Conservation (phyloP, 2,797 vertebrate genomes). For the Tolypeutes matacus region DNA sequence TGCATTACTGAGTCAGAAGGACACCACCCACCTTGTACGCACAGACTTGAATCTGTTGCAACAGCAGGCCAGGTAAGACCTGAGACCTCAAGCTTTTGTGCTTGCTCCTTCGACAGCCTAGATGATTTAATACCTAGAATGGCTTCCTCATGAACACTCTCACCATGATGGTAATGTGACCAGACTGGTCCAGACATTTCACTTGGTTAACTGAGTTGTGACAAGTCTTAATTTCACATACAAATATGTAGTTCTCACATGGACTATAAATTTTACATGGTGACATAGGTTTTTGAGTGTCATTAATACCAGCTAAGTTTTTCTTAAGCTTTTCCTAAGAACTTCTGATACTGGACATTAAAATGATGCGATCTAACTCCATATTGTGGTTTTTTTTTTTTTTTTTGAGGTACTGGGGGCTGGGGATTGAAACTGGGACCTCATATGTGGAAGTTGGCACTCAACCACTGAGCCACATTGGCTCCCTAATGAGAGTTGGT, state of each 20-base stretch:
- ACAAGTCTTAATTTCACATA: slow-evolving; percentile 42
- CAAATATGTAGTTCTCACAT: not conserved
- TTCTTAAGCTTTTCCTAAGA: slow-evolving; percentile 8
- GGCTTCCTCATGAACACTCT: not conserved
- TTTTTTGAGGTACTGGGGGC: no score
- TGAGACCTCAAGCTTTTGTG: not conserved
- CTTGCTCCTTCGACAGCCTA: not conserved
- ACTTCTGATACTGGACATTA: not conserved
- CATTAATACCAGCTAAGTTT: not conserved
- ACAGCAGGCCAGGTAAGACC: slow-evolving; percentile 93
- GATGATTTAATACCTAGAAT: not conserved
- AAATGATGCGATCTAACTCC: not conserved
- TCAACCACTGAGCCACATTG: no score
- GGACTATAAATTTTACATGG: not conserved
- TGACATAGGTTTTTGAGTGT: not conserved
- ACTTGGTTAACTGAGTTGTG: not conserved
- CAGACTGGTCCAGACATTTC: not conserved
- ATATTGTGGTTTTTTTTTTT: no score
- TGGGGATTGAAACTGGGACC: no score
- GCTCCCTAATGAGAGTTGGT: no score
- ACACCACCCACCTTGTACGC: slow-evolving; percentile 90
- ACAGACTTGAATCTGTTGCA: slow-evolving; percentile 92
- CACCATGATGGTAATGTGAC: not conserved
- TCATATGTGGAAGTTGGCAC: no score
- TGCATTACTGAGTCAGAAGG: slow-evolving; percentile 90